Percentiles rank a stretch among this genome's conserved stretches.
phyloP scores from a whole-genome alignment of 2,113 vertebrate species.

The Channa maculata region DNA sequence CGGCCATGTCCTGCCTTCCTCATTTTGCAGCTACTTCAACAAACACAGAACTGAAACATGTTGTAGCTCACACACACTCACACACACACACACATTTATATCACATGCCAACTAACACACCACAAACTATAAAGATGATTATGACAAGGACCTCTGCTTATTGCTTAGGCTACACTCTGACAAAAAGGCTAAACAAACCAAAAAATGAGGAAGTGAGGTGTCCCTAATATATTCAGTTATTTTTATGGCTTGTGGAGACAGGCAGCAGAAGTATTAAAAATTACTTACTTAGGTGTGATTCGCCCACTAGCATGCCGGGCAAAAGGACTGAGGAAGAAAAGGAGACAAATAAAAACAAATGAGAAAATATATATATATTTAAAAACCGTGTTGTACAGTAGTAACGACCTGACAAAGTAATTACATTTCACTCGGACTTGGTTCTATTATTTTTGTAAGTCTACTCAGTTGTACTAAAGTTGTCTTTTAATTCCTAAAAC shows the following conservation, averaged over 20 bases:
- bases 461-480: conserved; percentile 1
- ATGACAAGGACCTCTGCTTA: background rate
- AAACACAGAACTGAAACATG: conserved; percentile 8
- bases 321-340: conserved; percentile 69
- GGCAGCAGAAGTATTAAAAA: background rate
- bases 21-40: conserved; percentile 18
- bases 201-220: conserved; percentile 75
- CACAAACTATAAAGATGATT: background rate
- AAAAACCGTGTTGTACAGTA: background rate
- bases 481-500: background rate
- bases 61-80: background rate
- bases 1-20: conserved; percentile 3
- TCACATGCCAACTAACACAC: background rate
- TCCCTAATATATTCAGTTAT: conserved; percentile 13
- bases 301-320: conserved; percentile 81
- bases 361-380: background rate
- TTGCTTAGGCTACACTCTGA: background rate
- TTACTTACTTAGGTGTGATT: conserved; percentile 73
- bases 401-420: background rate
- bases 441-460: background rate
- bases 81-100: conserved; percentile 1
- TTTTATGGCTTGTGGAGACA: conserved; percentile 33
- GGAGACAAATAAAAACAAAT: conserved; percentile 12
- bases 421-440: background rate
- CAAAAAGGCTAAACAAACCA: conserved; percentile 6